Evolutionary conservation across 2,113 vertebrate genomes (phyloP).

Genomic region (Erythrolamprus reginae): DNA sequence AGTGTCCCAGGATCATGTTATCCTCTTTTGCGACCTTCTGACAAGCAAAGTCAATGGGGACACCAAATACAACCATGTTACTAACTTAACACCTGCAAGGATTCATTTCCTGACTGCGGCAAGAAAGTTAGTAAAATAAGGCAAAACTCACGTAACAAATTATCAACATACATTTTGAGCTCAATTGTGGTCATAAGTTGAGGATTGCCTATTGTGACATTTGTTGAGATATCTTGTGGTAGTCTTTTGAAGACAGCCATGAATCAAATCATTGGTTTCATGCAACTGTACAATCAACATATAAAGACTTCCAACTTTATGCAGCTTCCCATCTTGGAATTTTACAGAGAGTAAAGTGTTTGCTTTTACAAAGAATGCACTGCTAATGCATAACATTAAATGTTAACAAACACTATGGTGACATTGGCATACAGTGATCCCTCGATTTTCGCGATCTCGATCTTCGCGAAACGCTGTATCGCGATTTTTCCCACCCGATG

Average conservation of each 20-base stretch:
- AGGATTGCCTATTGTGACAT: not conserved
- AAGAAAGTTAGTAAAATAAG: not conserved
- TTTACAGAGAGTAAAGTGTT: not conserved
- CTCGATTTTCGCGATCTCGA: no score
- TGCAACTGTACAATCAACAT: not conserved
- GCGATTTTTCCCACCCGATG: no score
- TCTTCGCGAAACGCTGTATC: no score
- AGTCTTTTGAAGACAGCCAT: not conserved
- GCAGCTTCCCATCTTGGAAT: not conserved
- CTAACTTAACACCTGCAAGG: not conserved
- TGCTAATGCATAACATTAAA: not conserved
- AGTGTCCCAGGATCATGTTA: no score
- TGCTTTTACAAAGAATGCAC: not conserved
- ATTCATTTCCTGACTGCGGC: not conserved
- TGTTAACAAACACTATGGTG: not conserved
- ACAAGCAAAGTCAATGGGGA: not conserved
- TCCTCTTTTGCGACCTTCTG: not conserved
- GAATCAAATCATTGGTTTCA: not conserved
- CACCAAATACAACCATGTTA: no score
- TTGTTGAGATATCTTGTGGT: not conserved
- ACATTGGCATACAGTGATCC: not conserved
- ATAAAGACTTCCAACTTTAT: not conserved
- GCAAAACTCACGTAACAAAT: not conserved
- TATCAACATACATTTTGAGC: not conserved
- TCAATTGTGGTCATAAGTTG: not conserved